These are phyloP conservation scores for Cisticola juncidis DNA, from an alignment of 2,113 vertebrate species.

Conservation along the genomic window DNA sequence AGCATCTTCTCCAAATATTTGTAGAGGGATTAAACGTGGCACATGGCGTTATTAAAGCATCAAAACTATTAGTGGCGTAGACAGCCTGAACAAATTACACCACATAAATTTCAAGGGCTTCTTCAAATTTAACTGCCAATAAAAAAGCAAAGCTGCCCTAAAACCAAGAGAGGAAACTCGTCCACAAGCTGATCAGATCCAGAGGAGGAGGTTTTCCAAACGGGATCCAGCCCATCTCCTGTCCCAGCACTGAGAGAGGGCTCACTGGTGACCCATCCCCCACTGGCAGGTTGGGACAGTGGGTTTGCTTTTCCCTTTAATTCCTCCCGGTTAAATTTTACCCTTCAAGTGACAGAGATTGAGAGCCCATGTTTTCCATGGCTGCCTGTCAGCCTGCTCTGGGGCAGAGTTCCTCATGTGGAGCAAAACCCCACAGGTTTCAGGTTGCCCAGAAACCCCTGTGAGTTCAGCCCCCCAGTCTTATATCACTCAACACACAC, in stretches of 20 bases:
- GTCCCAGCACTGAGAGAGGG: background rate
- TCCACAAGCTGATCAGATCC: background rate
- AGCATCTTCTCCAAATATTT: constrained; percentile 59
- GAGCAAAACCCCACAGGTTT: too few species aligned
- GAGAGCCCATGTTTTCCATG: rapidly evolving
- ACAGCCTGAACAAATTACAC: constrained; percentile 48
- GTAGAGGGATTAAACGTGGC: constrained; percentile 29
- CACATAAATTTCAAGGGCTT: constrained; percentile 32
- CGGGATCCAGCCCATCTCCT: background rate
- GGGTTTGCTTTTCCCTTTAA: background rate
- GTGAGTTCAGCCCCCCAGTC: rapidly evolving
- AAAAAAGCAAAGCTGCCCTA: background rate
- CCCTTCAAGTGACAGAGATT: rapidly evolving
- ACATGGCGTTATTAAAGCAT: constrained; percentile 61
- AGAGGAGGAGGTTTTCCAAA: background rate
- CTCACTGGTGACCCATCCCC: background rate
- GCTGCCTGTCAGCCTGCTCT: background rate
- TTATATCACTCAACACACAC: background rate
- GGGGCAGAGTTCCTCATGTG: background rate
- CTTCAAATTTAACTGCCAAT: background rate
- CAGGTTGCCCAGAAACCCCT: background rate
- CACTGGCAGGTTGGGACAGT: rapidly evolving
- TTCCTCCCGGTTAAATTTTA: background rate
- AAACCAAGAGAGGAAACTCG: rapidly evolving
- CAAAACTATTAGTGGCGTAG: constrained; percentile 57